phyloP scores from a whole-genome alignment of 92 coral and sea anemone genomes.

The Zoanthus gigantus region DNA sequence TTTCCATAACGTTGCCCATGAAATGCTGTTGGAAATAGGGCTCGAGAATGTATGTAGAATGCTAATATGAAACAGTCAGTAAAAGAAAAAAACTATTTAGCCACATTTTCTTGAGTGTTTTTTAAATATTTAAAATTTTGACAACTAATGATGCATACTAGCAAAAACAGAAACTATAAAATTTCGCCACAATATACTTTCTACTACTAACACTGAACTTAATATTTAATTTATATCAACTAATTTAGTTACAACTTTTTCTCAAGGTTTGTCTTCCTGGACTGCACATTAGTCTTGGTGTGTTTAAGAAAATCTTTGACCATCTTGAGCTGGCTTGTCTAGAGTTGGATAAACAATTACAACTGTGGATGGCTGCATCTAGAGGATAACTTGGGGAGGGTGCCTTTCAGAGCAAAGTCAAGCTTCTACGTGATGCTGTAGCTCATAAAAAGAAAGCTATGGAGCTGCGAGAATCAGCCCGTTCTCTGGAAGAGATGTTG shows the following conservation, averaged over 20 bases:
- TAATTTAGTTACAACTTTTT: not conserved
- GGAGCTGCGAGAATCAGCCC: conserved; percentile 30
- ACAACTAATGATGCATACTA: not conserved
- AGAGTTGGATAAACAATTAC: conserved; percentile 1
- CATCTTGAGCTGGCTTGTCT: conserved; percentile 26
- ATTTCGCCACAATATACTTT: not conserved
- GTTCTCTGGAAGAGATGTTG: conserved; percentile 6
- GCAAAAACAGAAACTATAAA: not conserved
- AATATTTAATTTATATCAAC: not conserved
- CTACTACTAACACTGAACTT: too few relatives aligned
- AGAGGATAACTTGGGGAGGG: not conserved
- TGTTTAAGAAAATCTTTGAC: conserved; percentile 27
- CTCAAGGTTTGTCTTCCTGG: conserved; percentile 29
- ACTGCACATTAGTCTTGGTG: conserved; percentile 27
- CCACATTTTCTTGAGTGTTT: not conserved
- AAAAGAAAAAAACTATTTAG: not conserved
- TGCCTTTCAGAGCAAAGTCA: conserved; percentile 7
- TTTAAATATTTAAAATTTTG: not conserved
- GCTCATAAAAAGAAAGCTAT: conserved; percentile 4
- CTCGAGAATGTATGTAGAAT: conserved; percentile 12
- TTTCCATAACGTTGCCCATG: conserved; percentile 14
- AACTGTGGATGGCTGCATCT: not conserved
- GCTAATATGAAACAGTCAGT: not conserved
- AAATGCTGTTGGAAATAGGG: conserved; percentile 5
- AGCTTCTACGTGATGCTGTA: conserved; percentile 11